Evolutionary conservation across 2,113 vertebrate species (phyloP).

Genomic region (Nibea coibor): DNA sequence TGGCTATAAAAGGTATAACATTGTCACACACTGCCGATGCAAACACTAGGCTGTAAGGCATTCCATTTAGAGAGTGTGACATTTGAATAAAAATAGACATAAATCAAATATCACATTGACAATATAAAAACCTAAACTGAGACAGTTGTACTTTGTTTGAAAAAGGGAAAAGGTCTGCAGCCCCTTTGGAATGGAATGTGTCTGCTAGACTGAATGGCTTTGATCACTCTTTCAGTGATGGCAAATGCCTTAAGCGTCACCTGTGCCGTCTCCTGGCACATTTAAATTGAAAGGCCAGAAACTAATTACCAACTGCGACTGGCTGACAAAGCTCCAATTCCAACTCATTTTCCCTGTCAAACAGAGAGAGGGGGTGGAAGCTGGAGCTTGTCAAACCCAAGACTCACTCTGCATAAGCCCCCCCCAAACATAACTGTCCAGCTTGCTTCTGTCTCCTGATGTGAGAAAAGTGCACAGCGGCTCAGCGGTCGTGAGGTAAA

Average conservation of each 20-base stretch:
- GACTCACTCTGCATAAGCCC: conserved; percentile 52
- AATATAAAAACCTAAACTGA: not conserved
- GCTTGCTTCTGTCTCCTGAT: conserved; percentile 45
- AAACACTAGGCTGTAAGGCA: not conserved
- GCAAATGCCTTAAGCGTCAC: conserved; percentile 61
- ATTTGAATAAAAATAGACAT: conserved; percentile 21
- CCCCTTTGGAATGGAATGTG: conserved; percentile 16
- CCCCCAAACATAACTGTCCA: conserved; percentile 37
- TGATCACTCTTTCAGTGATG: conserved; percentile 58
- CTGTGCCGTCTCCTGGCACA: conserved; percentile 55
- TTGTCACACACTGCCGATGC: not conserved
- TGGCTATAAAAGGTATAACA: not conserved
- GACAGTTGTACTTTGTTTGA: conserved; percentile 13
- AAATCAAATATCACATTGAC: conserved; percentile 13
- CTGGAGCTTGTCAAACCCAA: conserved; percentile 53
- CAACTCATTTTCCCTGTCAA: conserved; percentile 67
- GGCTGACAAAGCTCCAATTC: conserved; percentile 67
- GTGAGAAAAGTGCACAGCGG: conserved; percentile 65
- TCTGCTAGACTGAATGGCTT: conserved; percentile 40
- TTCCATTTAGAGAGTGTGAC: not conserved
- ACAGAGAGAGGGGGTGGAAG: conserved; percentile 34
- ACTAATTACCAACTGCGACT: conserved; percentile 68
- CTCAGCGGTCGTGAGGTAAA: conserved; percentile 71
- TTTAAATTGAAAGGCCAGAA: conserved; percentile 67
- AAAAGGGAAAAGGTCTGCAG: conserved; percentile 39